These are phyloP conservation scores for Mionectes olivaceus DNA, from an alignment of 2,797 vertebrate species.

Conservation along the genomic window DNA sequence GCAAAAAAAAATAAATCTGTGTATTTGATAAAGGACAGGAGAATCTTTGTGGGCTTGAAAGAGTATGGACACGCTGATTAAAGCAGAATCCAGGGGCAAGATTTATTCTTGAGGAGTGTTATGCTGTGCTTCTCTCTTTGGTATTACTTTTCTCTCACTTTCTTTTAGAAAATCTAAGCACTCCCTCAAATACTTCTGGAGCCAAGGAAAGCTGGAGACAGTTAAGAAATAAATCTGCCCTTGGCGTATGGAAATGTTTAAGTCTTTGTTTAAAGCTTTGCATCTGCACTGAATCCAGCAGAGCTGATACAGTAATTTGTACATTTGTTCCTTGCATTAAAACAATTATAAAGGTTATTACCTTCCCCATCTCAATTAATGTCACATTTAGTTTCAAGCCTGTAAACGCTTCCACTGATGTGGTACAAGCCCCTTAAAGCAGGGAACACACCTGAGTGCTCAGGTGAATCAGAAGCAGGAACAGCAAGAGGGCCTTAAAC, in stretches of 20 bases:
- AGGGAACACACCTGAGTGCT: neutral
- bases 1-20: neutral
- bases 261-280: neutral
- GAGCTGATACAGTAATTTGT: constrained; percentile 39
- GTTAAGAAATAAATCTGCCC: neutral
- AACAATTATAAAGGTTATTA: neutral
- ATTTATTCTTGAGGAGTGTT: neutral
- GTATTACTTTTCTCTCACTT: neutral
- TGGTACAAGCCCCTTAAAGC: neutral
- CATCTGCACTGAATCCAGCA: constrained; percentile 4
- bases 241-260: neutral
- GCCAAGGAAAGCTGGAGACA: neutral
- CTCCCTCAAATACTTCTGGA: neutral
- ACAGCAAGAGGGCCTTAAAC: neutral
- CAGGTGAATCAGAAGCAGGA: neutral
- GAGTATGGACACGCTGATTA: neutral
- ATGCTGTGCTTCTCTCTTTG: neutral
- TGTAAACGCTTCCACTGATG: neutral
- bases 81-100: neutral
- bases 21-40: neutral
- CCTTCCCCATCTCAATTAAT: neutral
- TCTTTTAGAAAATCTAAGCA: neutral
- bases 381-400: neutral
- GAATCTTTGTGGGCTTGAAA: constrained; percentile 18
- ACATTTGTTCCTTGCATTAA: neutral